Conservation (phyloP, 2,888 invertebrate genomes). For the Mactromeris polynyma region DNA sequence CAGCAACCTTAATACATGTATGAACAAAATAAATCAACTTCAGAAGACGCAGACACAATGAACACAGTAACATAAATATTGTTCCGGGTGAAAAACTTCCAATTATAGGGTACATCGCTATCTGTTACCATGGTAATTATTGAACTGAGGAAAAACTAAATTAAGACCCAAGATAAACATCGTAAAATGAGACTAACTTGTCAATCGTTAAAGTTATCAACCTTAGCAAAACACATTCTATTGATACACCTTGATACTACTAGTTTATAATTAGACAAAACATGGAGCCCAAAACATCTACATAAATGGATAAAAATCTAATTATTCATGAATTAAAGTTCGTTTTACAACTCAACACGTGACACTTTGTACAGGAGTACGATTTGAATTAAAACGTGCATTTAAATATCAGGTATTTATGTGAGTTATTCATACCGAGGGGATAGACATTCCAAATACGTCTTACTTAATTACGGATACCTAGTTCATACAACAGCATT, state of each 20-base stretch:
- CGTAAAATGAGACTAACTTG: slow-evolving; percentile 9
- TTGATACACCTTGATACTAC: not conserved
- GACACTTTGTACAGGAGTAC: not conserved
- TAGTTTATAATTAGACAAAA: not conserved
- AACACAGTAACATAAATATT: slow-evolving; percentile 17
- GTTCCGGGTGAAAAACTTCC: slow-evolving; percentile 17
- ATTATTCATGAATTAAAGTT: not conserved
- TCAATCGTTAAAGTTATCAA: not conserved
- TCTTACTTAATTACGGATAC: not conserved
- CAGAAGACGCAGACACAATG: not conserved
- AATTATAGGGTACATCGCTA: slow-evolving; percentile 33
- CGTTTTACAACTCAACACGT: not conserved
- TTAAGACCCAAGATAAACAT: slow-evolving; percentile 41
- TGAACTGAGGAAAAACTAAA: slow-evolving; percentile 26
- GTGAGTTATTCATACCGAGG: not conserved
- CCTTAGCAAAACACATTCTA: not conserved
- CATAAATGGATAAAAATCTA: not conserved
- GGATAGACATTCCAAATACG: not conserved
- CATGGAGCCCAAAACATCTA: not conserved
- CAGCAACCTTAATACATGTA: not conserved
- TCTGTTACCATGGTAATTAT: slow-evolving; percentile 42
- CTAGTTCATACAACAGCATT: not conserved
- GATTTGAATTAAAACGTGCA: not conserved
- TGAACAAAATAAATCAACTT: not conserved
- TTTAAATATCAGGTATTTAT: not conserved